Evolutionary conservation across 2,888 invertebrate species (phyloP), one percentile per base, ranked within the genome.

Genomic region (Therioaphis trifolii): DNA sequence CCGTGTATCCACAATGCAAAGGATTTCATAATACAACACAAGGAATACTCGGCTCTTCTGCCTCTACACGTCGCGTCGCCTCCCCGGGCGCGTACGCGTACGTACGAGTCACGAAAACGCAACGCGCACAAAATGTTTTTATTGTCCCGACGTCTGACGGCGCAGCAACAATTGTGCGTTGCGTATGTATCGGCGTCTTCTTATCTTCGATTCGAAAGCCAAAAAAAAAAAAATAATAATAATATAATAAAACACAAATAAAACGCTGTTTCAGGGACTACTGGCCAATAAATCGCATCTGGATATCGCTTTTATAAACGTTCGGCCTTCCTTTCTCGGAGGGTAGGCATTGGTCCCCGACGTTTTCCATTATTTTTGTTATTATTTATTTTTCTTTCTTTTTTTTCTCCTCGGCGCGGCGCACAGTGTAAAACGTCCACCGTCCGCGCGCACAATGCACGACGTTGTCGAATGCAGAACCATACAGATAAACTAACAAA

Each of bases 241-340:
- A 66, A 27, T 24, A 27, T 12, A 7, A 49, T 27, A 72, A n/a
- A 24, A 49, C 11, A 49, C 24, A 74, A 21, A 55, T n/a, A 24
- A 52, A 74, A 74, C 35, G 29, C 21, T 55, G 35, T 74, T 35
- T 46, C 55, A 4, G 55, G 15, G 66, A 29, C 74, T 24, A 40
- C 21, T 24, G 75, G 21, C 75, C 15, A 40, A 75, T 58, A 58
- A 75, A 75, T 43, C 15, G 75, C 55, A 58, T 75, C 75, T 52
- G 52, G 52, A 29, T n/a, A 55, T 55, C 75, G 75, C 35, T 55
- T 49, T n/a, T 72, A 46, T 49, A 12, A 12, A n/a, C 24, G 61
- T 61, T n/a, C 18, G 24, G 1, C 49, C 49, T 15, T 49, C 15
- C n/a, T n/a, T 49, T 5, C 61, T 12, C 61, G 61, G n/a, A 12